Base-by-base conservation (phyloP, 1,140 invertebrate species). In the Drosophila leontia region DNA sequence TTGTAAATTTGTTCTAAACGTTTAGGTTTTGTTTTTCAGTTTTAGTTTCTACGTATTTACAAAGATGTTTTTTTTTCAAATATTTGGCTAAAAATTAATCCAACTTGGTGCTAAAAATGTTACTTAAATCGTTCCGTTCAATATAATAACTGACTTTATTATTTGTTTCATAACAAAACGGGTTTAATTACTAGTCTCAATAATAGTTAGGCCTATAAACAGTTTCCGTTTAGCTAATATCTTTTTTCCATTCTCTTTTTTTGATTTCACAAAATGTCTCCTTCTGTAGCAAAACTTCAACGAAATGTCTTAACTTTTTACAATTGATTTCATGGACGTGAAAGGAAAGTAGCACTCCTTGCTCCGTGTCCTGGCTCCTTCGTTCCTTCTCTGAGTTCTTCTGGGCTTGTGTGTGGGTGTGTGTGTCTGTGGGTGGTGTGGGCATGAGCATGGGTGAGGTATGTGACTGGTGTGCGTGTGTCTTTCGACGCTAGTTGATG, bases 321-420 rank as follows among this genome's bases (percentile, higher is more conserved):
- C 75, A 82, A 78, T 88, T 69, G 61, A 71, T 78, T 84, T 87
- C 57, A 80, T 78, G 63, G 51, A 88, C 84, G 79, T 87, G 78
- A 80, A 74, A 70, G 53, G 60, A 88, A 74, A 80, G 55, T 50
- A 45, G 19, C 47, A 65, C 68, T 79, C 64, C 17, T 64, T 64
- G 47, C 64, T 70, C 64, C 44, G 9, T 62, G 60, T 78, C 50
- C 37, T 51, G 75, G 34, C 74, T 78, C 51, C 53, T 55, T 68
- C 45, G 59, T 55, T 76, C 44, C 74, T 67, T 78, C 64, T 78
- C 41, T 70, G 70, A 67, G 68, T 75, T 56, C 57, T 72, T 74
- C 48, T 71, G 69, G 56, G 59, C 60, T 53, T 47, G 35, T 15
- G 48, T 44, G 35, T 39, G 17, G 23, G 23, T 41, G 19, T 44